These are phyloP conservation scores for Cyclura pinguis DNA, from an alignment of 2,797 vertebrate genomes.

Conservation along the genomic window DNA sequence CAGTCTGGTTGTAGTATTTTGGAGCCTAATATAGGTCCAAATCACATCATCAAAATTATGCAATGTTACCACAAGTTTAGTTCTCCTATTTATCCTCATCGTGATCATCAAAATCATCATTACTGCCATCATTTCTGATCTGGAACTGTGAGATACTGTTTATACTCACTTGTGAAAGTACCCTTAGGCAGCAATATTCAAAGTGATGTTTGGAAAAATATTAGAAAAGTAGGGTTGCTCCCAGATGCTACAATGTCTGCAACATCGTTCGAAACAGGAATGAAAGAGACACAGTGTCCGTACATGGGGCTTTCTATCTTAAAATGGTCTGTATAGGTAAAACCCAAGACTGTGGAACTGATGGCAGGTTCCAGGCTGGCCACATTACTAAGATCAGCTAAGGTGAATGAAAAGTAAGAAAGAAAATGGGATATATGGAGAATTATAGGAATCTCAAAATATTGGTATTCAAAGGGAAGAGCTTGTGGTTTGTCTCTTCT, in stretches of 20 bases:
- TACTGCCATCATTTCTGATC: too few species aligned
- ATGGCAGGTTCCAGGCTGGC: background rate
- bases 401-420: background rate
- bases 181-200: background rate
- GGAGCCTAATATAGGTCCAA: background rate
- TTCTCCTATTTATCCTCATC: background rate
- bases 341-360: background rate
- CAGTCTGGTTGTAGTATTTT: background rate
- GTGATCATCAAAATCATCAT: background rate
- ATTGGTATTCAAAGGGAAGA: background rate
- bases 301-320: background rate
- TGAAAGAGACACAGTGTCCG: background rate
- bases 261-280: background rate
- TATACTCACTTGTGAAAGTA: background rate
- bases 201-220: background rate
- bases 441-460: background rate
- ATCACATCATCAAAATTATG: background rate
- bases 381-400: background rate
- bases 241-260: background rate
- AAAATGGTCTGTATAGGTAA: background rate
- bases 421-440: background rate
- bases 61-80: background rate
- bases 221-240: background rate
- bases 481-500: background rate
- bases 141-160: background rate